Evolutionary conservation across 1,140 invertebrate genomes (phyloP).

Genomic region (Trichomalopsis sarcophagae): DNA sequence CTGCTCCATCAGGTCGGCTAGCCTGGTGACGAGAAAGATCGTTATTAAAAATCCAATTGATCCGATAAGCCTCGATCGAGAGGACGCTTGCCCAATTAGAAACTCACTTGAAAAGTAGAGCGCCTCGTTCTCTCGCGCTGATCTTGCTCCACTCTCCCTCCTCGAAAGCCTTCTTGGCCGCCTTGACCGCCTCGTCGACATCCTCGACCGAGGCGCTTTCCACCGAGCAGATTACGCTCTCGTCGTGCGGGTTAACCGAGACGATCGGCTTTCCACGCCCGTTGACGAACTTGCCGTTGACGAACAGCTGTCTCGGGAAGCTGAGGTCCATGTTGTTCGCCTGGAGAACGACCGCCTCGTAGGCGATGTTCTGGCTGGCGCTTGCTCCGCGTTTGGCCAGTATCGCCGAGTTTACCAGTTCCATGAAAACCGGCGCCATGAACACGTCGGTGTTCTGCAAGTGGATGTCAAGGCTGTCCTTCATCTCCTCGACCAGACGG

Average conservation of each 20-base stretch:
- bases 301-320: slow-evolving; percentile 93
- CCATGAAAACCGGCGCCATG: slow-evolving; percentile 91
- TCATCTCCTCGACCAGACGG: slow-evolving; percentile 93
- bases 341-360: slow-evolving; percentile 84
- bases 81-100: background rate
- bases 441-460: slow-evolving; percentile 94
- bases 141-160: slow-evolving; percentile 92
- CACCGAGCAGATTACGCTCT: slow-evolving; percentile 85
- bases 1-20: slow-evolving; percentile 95
- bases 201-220: slow-evolving; percentile 86
- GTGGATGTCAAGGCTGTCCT: slow-evolving; percentile 85
- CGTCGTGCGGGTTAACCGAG: slow-evolving; percentile 91
- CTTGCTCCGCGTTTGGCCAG: slow-evolving; percentile 80
- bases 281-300: slow-evolving; percentile 93
- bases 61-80: too few relatives aligned
- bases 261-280: slow-evolving; percentile 80
- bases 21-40: slow-evolving; percentile 71
- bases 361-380: slow-evolving; percentile 76
- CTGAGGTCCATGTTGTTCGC: slow-evolving; percentile 90
- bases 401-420: slow-evolving; percentile 84
- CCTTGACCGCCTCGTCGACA: slow-evolving; percentile 90
- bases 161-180: slow-evolving; percentile 91
- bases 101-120: slow-evolving; percentile 81
- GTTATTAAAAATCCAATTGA: too few relatives aligned
- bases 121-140: slow-evolving; percentile 87